These are phyloP conservation scores for Salvelinus alpinus DNA, from an alignment of 2,113 vertebrate species.

Conservation along the genomic window DNA sequence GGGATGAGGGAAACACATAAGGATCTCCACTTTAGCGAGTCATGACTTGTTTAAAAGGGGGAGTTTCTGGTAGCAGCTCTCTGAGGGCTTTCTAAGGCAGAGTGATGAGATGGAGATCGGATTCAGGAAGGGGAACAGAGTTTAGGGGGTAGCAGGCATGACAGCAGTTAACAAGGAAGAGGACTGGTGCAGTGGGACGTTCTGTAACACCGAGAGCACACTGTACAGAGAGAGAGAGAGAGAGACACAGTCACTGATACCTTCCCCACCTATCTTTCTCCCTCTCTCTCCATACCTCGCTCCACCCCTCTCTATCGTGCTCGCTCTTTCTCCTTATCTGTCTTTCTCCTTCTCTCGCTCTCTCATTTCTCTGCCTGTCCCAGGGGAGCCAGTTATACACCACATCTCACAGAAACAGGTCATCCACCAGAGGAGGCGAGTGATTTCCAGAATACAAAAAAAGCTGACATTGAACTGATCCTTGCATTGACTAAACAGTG, in stretches of 20 bases:
- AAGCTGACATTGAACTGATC: slow-evolving; percentile 17
- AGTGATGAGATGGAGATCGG: slow-evolving; percentile 1
- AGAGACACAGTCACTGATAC: neutral
- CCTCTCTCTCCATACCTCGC: neutral
- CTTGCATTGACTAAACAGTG: slow-evolving; percentile 32
- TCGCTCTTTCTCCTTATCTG: neutral
- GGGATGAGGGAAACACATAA: neutral
- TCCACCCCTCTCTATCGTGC: neutral
- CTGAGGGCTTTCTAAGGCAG: neutral
- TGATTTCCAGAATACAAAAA: slow-evolving; percentile 39
- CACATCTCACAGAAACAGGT: slow-evolving; percentile 33
- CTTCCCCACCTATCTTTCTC: slow-evolving; percentile 1
- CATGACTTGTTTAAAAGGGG: too few species aligned
- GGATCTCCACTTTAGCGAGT: neutral
- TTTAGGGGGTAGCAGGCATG: too few species aligned
- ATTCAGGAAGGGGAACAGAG: neutral
- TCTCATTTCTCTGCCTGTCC: neutral
- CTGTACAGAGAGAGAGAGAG: too few species aligned
- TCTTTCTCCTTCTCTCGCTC: neutral
- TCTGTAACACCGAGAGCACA: too few species aligned
- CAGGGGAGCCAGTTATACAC: slow-evolving; percentile 32
- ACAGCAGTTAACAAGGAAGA: neutral
- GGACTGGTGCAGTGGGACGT: neutral
- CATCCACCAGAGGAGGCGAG: slow-evolving; percentile 35
- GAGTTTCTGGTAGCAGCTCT: neutral